Evolutionary conservation across 2,888 invertebrate species (phyloP).

Genomic region (Spodoptera littoralis): DNA sequence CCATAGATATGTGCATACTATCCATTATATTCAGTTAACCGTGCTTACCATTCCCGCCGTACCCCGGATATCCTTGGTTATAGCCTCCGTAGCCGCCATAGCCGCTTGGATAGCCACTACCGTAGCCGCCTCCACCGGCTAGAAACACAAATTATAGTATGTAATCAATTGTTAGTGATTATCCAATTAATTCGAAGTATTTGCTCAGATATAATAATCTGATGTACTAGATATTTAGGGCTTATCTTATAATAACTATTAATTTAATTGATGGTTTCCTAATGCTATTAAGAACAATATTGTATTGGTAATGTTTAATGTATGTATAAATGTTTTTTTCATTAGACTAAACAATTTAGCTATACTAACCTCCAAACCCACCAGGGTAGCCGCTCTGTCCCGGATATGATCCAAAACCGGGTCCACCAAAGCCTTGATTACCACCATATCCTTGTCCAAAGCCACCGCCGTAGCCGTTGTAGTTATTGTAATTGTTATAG

Average conservation of each 20-base stretch:
- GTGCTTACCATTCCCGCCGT: slow-evolving; percentile 47
- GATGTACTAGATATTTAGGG: background rate
- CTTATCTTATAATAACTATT: background rate
- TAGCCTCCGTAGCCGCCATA: slow-evolving; percentile 48
- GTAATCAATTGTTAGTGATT: slow-evolving; percentile 9
- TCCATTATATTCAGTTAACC: slow-evolving; percentile 13
- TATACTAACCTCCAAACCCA: slow-evolving; percentile 42
- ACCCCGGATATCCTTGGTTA: slow-evolving; percentile 57
- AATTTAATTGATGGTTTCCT: background rate
- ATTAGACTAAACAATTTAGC: no score
- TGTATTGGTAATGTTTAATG: no score
- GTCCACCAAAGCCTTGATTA: slow-evolving; percentile 31
- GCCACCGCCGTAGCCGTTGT: slow-evolving; percentile 46
- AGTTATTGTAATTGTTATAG: slow-evolving; percentile 53
- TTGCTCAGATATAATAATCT: background rate
- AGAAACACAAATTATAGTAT: slow-evolving; percentile 8
- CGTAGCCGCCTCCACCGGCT: slow-evolving; percentile 44
- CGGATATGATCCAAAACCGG: slow-evolving; percentile 41
- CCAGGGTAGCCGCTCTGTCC: slow-evolving; percentile 44
- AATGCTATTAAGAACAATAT: no score
- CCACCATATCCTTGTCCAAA: slow-evolving; percentile 32
- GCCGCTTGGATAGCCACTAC: slow-evolving; percentile 50
- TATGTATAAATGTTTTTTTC: no score
- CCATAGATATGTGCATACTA: background rate
- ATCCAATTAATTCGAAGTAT: slow-evolving; percentile 6